These are phyloP conservation scores for Malurus melanocephalus DNA, from an alignment of 2,113 vertebrate species.

Conservation along the genomic window DNA sequence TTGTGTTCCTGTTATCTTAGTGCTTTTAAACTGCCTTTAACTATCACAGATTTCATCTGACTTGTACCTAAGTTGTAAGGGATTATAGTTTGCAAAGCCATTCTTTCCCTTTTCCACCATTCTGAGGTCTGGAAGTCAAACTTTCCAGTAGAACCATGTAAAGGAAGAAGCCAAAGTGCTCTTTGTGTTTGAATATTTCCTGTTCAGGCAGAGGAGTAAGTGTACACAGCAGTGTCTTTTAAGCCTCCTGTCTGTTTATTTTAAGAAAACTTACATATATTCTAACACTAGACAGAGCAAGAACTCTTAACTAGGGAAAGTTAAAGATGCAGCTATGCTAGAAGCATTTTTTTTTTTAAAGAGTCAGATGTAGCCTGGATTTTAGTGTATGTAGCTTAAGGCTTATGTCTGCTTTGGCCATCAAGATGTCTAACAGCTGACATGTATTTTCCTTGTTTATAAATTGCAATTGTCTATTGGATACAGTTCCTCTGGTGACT, in stretches of 20 bases:
- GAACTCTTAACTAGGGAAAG: neutral
- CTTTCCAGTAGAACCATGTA: neutral
- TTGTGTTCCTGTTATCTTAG: neutral
- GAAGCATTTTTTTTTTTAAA: neutral
- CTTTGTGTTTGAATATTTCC: neutral
- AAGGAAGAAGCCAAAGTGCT: neutral
- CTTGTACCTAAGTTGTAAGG: neutral
- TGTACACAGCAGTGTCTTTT: neutral
- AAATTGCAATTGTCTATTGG: neutral
- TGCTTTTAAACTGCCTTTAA: neutral
- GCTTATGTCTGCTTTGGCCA: neutral
- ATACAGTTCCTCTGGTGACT: neutral
- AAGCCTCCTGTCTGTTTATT: neutral
- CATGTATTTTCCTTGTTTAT: neutral
- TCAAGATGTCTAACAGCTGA: neutral
- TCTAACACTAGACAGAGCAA: neutral
- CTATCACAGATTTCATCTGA: neutral
- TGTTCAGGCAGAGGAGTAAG: neutral
- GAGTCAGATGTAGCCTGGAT: neutral
- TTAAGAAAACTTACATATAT: neutral
- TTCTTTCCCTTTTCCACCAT: neutral
- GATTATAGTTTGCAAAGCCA: neutral
- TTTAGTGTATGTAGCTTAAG: neutral
- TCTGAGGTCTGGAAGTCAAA: neutral
- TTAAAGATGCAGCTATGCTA: neutral